phyloP scores from a whole-genome alignment of 2,113 vertebrate genomes.

The Bucco capensis region DNA sequence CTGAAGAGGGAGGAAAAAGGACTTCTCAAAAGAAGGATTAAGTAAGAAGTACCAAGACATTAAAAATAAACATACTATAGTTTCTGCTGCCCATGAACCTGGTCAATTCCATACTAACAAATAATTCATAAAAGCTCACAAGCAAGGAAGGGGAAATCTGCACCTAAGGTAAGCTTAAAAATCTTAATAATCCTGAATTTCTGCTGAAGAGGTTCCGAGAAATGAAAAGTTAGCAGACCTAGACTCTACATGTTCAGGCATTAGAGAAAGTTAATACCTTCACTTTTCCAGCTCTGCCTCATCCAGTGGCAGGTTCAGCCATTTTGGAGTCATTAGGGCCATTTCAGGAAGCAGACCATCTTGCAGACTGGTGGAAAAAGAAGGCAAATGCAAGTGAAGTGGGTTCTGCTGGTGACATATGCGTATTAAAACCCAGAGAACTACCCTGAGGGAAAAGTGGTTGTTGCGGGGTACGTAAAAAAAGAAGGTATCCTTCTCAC shows the following conservation, averaged over 20 bases:
- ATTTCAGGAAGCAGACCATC: not conserved
- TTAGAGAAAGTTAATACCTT: not conserved
- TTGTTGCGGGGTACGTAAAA: too few species aligned
- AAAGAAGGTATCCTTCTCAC: too few species aligned
- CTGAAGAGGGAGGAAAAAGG: not conserved
- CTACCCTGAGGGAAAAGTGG: not conserved
- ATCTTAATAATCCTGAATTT: not conserved
- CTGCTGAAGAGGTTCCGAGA: not conserved
- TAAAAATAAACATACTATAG: not conserved
- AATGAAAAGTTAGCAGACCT: not conserved
- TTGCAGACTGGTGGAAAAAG: not conserved
- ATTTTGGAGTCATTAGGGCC: not conserved
- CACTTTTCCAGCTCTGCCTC: not conserved
- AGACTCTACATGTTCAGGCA: not conserved
- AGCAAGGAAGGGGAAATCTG: not conserved
- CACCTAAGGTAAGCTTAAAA: not conserved
- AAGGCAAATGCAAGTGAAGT: not conserved
- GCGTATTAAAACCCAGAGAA: not conserved
- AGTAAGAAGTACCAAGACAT: not conserved
- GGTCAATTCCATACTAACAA: not conserved
- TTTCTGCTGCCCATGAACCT: not conserved
- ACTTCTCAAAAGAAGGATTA: not conserved
- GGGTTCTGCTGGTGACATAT: not conserved
- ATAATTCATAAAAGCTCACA: not conserved
- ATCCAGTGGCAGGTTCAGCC: not conserved